A percentile compares a stretch with the other conserved stretches of the same genome.
phyloP scores from a whole-genome alignment of 1,140 invertebrate species.

The Eriosoma lanigerum region DNA sequence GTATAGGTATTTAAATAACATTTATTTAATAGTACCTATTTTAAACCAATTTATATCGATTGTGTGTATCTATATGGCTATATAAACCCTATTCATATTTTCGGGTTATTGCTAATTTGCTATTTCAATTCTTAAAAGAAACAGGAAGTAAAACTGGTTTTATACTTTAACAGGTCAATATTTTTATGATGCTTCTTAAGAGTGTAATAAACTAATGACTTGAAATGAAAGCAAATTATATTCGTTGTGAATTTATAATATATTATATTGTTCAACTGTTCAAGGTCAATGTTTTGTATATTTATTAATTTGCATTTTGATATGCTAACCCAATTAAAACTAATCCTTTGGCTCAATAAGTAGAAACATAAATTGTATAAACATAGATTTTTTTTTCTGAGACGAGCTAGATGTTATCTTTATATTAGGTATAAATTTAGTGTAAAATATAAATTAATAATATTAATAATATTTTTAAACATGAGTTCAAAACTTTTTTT shows the following conservation, averaged over 20 bases:
- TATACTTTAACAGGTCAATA: constrained; percentile 34
- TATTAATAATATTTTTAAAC: no score
- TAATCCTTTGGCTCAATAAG: no score
- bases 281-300: constrained; percentile 22
- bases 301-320: background rate
- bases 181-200: background rate
- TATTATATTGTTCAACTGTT: constrained; percentile 4
- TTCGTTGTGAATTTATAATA: constrained; percentile 28
- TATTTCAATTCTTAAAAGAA: background rate
- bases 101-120: background rate
- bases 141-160: constrained; percentile 47
- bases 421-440: no score
- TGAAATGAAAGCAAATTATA: constrained; percentile 35
- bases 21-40: background rate
- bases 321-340: constrained; percentile 14
- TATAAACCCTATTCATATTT: background rate
- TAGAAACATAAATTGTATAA: no score
- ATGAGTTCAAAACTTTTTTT: no score
- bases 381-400: no score
- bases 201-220: background rate
- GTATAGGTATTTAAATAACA: no score
- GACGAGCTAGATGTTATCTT: no score
- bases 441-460: no score
- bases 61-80: background rate
- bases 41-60: background rate